These are phyloP conservation scores for Sinocyclocheilus maitianheensis DNA, from an alignment of 2,113 vertebrate species.

Conservation along the genomic window DNA sequence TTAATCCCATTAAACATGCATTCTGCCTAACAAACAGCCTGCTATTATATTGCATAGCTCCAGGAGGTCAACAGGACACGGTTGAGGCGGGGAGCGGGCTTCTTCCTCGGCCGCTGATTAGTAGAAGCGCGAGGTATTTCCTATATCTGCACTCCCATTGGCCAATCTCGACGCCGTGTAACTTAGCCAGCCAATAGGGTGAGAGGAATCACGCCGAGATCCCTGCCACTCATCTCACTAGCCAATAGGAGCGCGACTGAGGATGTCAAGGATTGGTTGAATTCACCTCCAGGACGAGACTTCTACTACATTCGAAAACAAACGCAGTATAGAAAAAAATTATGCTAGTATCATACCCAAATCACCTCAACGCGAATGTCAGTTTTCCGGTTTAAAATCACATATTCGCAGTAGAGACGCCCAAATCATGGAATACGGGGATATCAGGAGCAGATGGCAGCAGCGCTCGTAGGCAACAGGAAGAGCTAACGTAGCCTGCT, in stretches of 20 bases:
- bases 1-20: constrained; percentile 15
- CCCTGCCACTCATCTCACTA: background rate
- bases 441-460: constrained; percentile 41
- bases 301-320: constrained; percentile 39
- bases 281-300: constrained; percentile 33
- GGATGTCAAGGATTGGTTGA: constrained; percentile 41
- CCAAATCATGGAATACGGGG: constrained; percentile 10
- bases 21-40: background rate
- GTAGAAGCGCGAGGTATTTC: background rate
- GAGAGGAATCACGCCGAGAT: background rate
- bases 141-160: background rate
- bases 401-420: too few species aligned
- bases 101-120: background rate
- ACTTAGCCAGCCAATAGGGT: background rate
- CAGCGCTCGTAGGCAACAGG: constrained; percentile 59
- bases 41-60: constrained; percentile 1
- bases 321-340: constrained; percentile 32
- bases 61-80: constrained; percentile 33
- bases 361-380: background rate
- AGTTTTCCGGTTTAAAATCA: background rate
- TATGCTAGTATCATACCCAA: background rate
- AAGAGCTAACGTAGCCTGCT: constrained; percentile 60
- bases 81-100: background rate
- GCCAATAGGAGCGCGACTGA: background rate
- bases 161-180: constrained; percentile 1